Base-by-base conservation (phyloP, 2,113 vertebrate genomes). In the Scartelaos histophorus region DNA sequence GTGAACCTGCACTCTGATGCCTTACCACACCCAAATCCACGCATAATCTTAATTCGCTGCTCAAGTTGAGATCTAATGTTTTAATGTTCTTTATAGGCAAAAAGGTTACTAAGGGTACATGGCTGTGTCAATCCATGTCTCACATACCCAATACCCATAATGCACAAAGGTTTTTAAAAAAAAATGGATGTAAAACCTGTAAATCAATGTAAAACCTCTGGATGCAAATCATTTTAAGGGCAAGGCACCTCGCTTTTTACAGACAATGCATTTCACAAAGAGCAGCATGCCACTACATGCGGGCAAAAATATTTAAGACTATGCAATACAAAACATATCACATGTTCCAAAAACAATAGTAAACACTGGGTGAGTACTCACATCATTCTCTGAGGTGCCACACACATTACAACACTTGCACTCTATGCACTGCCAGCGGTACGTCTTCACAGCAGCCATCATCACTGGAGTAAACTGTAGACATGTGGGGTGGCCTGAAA, bases 331-430 rank as follows among this genome's bases (percentile, higher is more conserved):
- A 51, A 51, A 51, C 47, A 51, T 19, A 19, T 4, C 47, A 51
- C 16, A 19, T 51, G 47, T 2, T 5, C 29, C 58, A 29, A 19
- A 6, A 35, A 34, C 35, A 6, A 45, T 19, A 13, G 7, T 9
- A 43, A 64, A 64, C 15, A 25, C 21, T 22, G 22, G 13, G 22
- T 17, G 58, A 1, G 1, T 60, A 85, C 96, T 94, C 87, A 98
- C 96, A 0, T 98, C 97, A 0, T 98, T 98, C 91, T 98, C 97
- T 0, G 97, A 98, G 46, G 96, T 97, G 69, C 97, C 97, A 0
- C 97, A 98, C 78, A 98, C 95, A 51, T 98, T 98, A 90, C 97
- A 98, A 90, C 97, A 98, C 80, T 98, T 98, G 94, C 97, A 98
- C 91, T 98, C 97, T 11, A 98, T 98, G 89, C 97, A 98, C 79